Percentiles rank a stretch among this genome's conserved stretches.
Evolutionary conservation across 2,888 invertebrate species (phyloP).

Genomic region (Chirona hameri): DNA sequence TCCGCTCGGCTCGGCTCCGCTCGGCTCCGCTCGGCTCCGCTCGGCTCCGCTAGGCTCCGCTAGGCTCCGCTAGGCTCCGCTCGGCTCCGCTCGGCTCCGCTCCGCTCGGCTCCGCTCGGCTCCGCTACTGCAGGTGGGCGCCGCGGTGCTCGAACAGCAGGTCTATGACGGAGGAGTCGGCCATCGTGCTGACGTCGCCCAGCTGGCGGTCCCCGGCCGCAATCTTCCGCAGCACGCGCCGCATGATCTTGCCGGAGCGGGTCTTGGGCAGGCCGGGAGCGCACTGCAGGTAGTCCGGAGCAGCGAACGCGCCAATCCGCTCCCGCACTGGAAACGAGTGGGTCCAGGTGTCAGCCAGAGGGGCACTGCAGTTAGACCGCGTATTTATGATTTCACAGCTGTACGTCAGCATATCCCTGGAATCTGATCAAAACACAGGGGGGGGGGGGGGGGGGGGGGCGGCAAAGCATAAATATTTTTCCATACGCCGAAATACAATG

Average conservation of each 20-base stretch:
- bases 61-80: background rate
- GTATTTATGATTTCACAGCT: no score
- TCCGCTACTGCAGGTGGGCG: background rate
- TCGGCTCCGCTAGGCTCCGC: no score
- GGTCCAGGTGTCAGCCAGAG: no score
- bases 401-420: no score
- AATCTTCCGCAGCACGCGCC: conserved; percentile 88
- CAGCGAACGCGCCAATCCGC: conserved; percentile 93
- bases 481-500: no score
- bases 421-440: no score
- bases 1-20: no score
- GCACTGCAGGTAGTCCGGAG: conserved; percentile 89
- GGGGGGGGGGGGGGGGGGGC: no score
- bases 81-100: background rate
- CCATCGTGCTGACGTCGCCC: conserved; percentile 90
- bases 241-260: conserved; percentile 96
- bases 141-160: conserved; percentile 65
- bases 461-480: no score
- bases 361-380: no score
- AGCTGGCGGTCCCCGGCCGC: conserved; percentile 83
- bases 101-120: background rate
- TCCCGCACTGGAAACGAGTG: conserved; percentile 73
- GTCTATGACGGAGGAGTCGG: conserved; percentile 84
- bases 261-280: conserved; percentile 95
- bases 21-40: no score